Evolutionary conservation across 2,113 vertebrate genomes (phyloP).

Genomic region (Perca schrenkii): DNA sequence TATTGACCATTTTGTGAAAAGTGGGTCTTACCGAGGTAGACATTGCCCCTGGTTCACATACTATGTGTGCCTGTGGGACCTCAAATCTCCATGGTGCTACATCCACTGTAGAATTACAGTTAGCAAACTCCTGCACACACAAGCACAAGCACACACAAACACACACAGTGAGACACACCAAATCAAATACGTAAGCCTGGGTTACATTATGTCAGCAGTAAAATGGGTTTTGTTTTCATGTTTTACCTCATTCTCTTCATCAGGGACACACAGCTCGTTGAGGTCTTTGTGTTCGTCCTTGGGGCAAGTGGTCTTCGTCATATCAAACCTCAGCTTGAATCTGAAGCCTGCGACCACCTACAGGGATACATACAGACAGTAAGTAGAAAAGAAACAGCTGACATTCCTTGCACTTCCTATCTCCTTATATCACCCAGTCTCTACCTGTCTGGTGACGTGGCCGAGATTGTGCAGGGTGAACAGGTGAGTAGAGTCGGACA

Average conservation of each 20-base stretch:
- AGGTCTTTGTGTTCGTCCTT: slow-evolving; percentile 85
- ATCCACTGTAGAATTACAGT: slow-evolving; percentile 85
- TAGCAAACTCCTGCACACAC: slow-evolving; percentile 77
- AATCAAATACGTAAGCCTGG: too few relatives aligned
- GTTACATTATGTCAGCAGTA: neutral
- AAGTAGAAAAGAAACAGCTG: neutral
- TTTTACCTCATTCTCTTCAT: slow-evolving; percentile 82
- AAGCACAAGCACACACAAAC: slow-evolving; percentile 33
- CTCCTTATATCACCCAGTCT: neutral
- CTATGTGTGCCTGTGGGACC: slow-evolving; percentile 64
- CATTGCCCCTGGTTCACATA: slow-evolving; percentile 75
- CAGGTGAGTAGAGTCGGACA: slow-evolving; percentile 72
- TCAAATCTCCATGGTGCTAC: slow-evolving; percentile 82
- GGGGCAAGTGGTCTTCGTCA: slow-evolving; percentile 89
- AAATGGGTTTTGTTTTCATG: neutral
- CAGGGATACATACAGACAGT: slow-evolving; percentile 17
- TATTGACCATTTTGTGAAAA: slow-evolving; percentile 5
- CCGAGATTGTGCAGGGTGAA: slow-evolving; percentile 80
- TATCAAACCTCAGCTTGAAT: slow-evolving; percentile 84
- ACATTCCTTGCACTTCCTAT: neutral
- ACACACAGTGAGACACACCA: neutral
- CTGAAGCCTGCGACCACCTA: slow-evolving; percentile 90
- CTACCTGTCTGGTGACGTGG: slow-evolving; percentile 88
- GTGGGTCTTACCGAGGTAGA: slow-evolving; percentile 41
- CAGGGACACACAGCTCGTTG: slow-evolving; percentile 79